A percentile compares a stretch with the other conserved stretches of the same genome.
Evolutionary conservation across 2,113 vertebrate genomes (phyloP).

Genomic region (Calidris pugnax): DNA sequence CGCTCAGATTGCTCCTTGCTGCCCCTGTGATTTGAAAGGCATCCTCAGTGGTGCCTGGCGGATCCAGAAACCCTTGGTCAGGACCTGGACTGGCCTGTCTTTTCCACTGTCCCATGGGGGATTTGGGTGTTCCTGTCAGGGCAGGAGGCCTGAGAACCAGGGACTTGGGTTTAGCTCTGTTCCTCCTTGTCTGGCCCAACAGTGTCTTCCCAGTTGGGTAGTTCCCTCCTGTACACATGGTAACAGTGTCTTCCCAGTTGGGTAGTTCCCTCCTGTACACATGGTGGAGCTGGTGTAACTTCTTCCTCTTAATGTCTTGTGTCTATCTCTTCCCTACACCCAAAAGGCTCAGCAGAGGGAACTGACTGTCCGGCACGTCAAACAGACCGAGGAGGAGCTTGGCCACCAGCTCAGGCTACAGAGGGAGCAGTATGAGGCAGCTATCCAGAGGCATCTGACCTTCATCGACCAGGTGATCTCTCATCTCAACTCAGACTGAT

Average conservation of each 20-base stretch:
- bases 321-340: not conserved
- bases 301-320: not conserved
- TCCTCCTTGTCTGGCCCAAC: not conserved
- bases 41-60: not conserved
- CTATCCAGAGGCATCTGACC: constrained; percentile 89
- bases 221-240: too few species aligned
- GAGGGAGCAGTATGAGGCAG: constrained; percentile 90
- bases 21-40: not conserved
- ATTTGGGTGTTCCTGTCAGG: not conserved
- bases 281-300: not conserved
- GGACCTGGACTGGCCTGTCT: not conserved
- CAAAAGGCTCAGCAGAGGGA: constrained; percentile 89
- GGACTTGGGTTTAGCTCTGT: not conserved
- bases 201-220: too few species aligned
- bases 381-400: constrained; percentile 88
- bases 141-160: not conserved
- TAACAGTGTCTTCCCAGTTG: not conserved
- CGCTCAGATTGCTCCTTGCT: not conserved
- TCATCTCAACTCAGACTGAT: fast-evolving
- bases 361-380: constrained; percentile 81
- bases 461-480: constrained; percentile 92
- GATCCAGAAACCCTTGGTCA: not conserved
- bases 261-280: not conserved
- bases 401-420: constrained; percentile 82
- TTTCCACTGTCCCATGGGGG: fast-evolving